Percentiles rank a stretch among this genome's conserved stretches.
phyloP scores from a whole-genome alignment of 2,113 vertebrate species.

The Lanius ludovicianus region DNA sequence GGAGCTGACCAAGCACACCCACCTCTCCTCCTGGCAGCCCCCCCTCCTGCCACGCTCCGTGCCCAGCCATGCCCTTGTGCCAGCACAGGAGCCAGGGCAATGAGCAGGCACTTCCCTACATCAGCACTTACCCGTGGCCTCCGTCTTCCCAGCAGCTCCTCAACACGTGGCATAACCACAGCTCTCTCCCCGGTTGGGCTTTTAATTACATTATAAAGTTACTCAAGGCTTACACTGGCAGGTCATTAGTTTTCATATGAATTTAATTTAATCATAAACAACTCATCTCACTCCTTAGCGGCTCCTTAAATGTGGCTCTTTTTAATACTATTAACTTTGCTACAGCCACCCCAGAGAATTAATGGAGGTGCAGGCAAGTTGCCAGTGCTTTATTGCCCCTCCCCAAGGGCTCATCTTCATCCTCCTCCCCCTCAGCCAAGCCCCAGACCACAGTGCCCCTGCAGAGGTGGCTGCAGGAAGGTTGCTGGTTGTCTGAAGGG shows the following conservation, averaged over 20 bases:
- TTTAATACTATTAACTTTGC: not conserved
- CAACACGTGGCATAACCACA: not conserved
- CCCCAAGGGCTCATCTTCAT: not conserved
- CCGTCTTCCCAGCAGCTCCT: not conserved
- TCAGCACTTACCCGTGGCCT: not conserved
- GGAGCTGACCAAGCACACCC: not conserved
- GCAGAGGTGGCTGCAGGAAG: not conserved
- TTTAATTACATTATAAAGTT: conserved; percentile 60
- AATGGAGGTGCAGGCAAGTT: not conserved
- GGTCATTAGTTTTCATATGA: conserved; percentile 48
- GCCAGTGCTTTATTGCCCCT: not conserved
- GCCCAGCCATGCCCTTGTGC: not conserved
- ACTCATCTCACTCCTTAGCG: conserved; percentile 42
- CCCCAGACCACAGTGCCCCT: fast-evolving
- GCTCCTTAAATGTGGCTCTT: conserved; percentile 16
- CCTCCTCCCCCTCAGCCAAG: not conserved
- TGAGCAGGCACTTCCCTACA: not conserved
- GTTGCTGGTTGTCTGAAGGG: not conserved
- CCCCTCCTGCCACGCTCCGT: fast-evolving
- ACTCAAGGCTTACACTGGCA: conserved; percentile 27
- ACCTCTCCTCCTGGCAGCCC: not conserved
- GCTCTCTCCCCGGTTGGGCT: not conserved
- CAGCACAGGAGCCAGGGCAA: not conserved
- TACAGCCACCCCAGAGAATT: not conserved
- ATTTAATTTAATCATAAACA: conserved; percentile 61